Evolutionary conservation across 2,888 invertebrate genomes (phyloP).

Genomic region (Parnassius apollo): DNA sequence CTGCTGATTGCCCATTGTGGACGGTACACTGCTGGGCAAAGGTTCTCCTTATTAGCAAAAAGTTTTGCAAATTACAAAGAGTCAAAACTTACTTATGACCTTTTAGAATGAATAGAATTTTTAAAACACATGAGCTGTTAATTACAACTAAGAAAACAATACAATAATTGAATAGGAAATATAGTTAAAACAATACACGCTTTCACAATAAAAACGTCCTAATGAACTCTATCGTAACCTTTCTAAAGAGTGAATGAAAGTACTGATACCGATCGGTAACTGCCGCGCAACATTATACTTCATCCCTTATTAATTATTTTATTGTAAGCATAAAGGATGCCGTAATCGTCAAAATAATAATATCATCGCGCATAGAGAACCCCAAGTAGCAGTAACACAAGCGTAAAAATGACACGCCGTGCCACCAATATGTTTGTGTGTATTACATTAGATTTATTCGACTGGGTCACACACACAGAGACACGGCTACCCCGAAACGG

Average conservation of each 20-base stretch:
- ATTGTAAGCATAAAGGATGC: slow-evolving; percentile 80
- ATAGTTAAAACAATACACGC: slow-evolving; percentile 27
- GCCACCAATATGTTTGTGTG: slow-evolving; percentile 79
- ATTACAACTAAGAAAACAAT: slow-evolving; percentile 9
- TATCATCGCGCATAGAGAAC: slow-evolving; percentile 79
- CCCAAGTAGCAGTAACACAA: slow-evolving; percentile 78
- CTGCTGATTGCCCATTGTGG: no score
- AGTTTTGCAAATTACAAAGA: no score
- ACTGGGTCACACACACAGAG: slow-evolving; percentile 76
- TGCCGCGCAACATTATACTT: slow-evolving; percentile 72
- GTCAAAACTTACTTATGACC: no score
- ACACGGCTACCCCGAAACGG: slow-evolving; percentile 63
- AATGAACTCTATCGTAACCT: slow-evolving; percentile 66
- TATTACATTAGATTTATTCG: slow-evolving; percentile 78
- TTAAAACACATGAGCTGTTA: no score
- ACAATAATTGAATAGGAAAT: slow-evolving; percentile 25
- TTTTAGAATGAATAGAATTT: no score
- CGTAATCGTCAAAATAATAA: slow-evolving; percentile 81
- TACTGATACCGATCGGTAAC: slow-evolving; percentile 73
- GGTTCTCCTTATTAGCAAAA: no score
- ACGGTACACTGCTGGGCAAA: no score
- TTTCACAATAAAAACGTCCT: slow-evolving; percentile 52
- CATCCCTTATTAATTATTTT: slow-evolving; percentile 82
- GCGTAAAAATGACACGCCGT: slow-evolving; percentile 79
- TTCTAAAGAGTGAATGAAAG: slow-evolving; percentile 66